Conservation (phyloP, 2,113 vertebrate genomes). For the Onychostoma macrolepis region DNA sequence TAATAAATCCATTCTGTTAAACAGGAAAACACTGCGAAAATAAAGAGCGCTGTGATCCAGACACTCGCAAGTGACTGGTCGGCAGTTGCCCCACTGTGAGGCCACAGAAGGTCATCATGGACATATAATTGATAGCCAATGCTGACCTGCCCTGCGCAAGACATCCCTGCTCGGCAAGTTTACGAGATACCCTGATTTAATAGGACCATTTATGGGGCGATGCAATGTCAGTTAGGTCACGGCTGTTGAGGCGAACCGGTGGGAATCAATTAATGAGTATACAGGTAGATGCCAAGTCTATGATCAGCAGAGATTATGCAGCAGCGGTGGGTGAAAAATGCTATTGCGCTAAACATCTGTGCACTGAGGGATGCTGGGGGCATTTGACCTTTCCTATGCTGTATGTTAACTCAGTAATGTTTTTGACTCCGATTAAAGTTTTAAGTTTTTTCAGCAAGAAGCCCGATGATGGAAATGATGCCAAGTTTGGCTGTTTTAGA, state of each 20-base stretch:
- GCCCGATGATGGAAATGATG: constrained; percentile 18
- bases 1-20: constrained; percentile 50
- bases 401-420: constrained; percentile 18
- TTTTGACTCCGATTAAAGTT: constrained; percentile 22
- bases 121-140: constrained; percentile 48
- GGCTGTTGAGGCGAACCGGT: constrained; percentile 33
- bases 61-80: constrained; percentile 37
- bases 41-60: constrained; percentile 42
- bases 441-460: neutral
- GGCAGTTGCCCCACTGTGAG: neutral
- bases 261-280: constrained; percentile 49
- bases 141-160: neutral
- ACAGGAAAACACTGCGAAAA: constrained; percentile 13
- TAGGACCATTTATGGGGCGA: constrained; percentile 32
- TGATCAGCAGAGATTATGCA: constrained; percentile 48
- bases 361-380: constrained; percentile 28
- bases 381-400: constrained; percentile 38
- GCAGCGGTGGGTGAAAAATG: constrained; percentile 29
- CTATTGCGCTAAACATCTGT: constrained; percentile 32
- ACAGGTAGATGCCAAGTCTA: constrained; percentile 47
- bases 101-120: constrained; percentile 33
- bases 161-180: constrained; percentile 22
- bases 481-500: constrained; percentile 33
- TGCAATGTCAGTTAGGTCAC: constrained; percentile 51
- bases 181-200: constrained; percentile 46